Base-by-base conservation (phyloP, 2,888 invertebrate species). In the Prosapia bicincta region DNA sequence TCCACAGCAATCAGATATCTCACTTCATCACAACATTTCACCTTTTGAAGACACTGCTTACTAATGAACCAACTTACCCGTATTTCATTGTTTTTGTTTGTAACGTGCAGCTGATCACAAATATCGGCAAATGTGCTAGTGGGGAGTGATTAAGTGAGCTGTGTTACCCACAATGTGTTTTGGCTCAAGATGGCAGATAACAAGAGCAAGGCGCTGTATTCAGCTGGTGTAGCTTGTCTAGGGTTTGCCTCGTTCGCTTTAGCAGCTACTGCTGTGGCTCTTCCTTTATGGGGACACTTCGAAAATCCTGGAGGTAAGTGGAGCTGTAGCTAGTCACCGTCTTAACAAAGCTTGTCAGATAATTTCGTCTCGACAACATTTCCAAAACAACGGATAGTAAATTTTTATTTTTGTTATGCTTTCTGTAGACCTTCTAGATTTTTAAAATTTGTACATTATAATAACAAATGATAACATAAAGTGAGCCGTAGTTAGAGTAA, bases 221-320 rank as follows among this genome's bases (percentile, higher is more conserved):
- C 91, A 81, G 88, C 90, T 85, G 88, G 88, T 82, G 91, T 91
- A 80, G 91, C 91, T 78, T 86, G 89, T 80, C 86, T 92, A 81
- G 93, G 93, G 83, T 93, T 93, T 85, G 88, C 92, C 80, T 93
- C 93, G 83, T 92, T 95, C 84, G 91, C 92, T 78, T 88, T 95
- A 81, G 94, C 94, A 82, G 92, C 94, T 77, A 91, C 93, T 66
- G 93, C 95, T 71, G 91, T 95, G 72, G 94, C 93, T 79, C 88
- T 94, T 82, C 95, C 95, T 69, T 90, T 92, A 82, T 96, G 96
- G 95, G 96, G 95, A 78, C 92, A 94, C 85, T 96, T 92, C 86
- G 90, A 90, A 83, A 92, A 89, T 84, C 89, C 91, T 86, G 86
- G 90, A 83, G 89, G 91, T 90, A 84, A 86, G 69, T 6, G 30